Evolutionary conservation across 1,140 invertebrate genomes (phyloP).

Genomic region (Oryctes rhinoceros): DNA sequence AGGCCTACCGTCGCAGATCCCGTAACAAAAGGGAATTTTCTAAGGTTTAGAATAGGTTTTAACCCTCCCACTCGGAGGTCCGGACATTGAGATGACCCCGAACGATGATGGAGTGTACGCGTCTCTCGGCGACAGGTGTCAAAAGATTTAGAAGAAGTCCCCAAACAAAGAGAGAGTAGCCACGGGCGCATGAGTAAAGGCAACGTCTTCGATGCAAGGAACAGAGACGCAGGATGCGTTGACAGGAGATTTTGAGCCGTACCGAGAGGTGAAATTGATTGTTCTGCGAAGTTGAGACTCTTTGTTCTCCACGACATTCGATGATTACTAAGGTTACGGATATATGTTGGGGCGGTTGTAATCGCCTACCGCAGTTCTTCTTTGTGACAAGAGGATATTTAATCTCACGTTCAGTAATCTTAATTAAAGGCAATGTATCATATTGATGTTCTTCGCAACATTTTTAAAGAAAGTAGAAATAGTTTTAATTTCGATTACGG

Average conservation of each 20-base stretch:
- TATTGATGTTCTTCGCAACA: no score
- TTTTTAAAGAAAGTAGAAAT: no score
- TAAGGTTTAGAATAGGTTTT: neutral
- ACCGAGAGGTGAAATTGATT: slow-evolving; percentile 29
- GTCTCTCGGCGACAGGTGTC: slow-evolving; percentile 17
- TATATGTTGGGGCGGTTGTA: neutral
- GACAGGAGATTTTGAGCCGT: neutral
- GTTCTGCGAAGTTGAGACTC: neutral
- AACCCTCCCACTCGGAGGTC: slow-evolving; percentile 26
- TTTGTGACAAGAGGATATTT: neutral
- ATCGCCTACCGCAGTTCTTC: neutral
- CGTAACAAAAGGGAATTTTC: neutral
- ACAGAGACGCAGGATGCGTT: neutral
- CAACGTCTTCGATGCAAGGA: neutral
- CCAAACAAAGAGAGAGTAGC: neutral
- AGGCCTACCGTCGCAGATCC: neutral
- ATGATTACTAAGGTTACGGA: neutral
- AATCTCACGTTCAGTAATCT: no score
- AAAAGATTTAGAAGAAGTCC: slow-evolving; percentile 14
- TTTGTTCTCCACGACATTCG: neutral
- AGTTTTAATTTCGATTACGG: no score
- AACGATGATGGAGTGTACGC: slow-evolving; percentile 30
- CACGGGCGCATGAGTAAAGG: neutral
- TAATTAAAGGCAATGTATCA: no score
- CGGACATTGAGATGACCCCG: neutral